A percentile compares a stretch with the other conserved stretches of the same genome.
These are phyloP conservation scores for Mesitornis unicolor DNA, from an alignment of 2,113 vertebrate species.

Conservation along the genomic window DNA sequence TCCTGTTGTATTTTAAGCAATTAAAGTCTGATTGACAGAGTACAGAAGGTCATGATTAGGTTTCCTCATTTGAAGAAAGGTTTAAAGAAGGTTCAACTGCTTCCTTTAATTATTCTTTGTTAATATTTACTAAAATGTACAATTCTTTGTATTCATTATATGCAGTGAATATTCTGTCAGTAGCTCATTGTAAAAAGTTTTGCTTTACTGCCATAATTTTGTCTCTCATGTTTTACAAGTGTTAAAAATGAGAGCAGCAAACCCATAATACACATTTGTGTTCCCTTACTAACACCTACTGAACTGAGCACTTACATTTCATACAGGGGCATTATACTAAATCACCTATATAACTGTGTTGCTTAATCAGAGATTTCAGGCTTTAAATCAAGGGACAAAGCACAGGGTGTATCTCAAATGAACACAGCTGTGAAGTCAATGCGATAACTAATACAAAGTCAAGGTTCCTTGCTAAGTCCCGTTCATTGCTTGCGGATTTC, in stretches of 20 bases:
- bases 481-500: background rate
- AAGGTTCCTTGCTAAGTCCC: background rate
- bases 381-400: background rate
- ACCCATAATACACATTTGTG: background rate
- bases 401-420: background rate
- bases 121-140: background rate
- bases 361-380: background rate
- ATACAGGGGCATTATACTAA: background rate
- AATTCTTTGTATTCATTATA: background rate
- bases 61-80: background rate
- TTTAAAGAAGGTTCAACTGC: background rate
- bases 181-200: background rate
- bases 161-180: background rate
- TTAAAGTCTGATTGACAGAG: constrained; percentile 3
- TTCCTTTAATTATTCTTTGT: background rate
- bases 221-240: background rate
- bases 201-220: background rate
- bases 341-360: background rate
- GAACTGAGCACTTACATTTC: background rate
- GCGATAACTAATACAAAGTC: background rate
- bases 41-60: background rate
- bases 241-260: background rate
- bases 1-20: background rate
- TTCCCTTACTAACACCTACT: background rate
- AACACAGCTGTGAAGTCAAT: background rate